Evolutionary conservation across 2,797 vertebrate genomes (phyloP).

Genomic region (Clarias laeviceps): DNA sequence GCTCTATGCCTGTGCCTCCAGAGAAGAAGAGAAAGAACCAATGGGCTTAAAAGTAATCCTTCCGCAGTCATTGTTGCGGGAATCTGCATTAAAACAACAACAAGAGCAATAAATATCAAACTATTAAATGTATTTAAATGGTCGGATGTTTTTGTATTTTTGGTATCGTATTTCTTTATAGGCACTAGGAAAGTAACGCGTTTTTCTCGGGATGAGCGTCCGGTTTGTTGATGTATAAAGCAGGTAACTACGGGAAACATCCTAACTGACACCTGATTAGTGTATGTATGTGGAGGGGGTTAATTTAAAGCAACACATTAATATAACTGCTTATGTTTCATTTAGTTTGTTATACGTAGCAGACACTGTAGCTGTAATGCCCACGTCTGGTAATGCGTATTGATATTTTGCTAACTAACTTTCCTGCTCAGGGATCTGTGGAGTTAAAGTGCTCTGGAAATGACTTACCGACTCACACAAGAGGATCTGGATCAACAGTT

Average conservation of each 20-base stretch:
- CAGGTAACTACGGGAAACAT: conserved; percentile 9
- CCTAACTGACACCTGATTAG: not conserved
- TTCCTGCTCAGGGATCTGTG: not conserved
- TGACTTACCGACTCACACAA: conserved; percentile 80
- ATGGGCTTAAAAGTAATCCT: conserved; percentile 37
- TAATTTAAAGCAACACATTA: not conserved
- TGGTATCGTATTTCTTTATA: not conserved
- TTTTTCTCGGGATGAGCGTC: not conserved
- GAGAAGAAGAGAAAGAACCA: conserved; percentile 40
- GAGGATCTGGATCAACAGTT: conserved; percentile 90
- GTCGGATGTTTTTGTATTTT: not conserved
- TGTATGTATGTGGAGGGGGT: not conserved
- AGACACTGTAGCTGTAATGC: not conserved
- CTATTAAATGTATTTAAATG: not conserved
- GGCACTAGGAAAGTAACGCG: not conserved
- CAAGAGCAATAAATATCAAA: not conserved
- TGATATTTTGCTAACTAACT: not conserved
- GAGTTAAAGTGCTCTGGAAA: conserved; percentile 53
- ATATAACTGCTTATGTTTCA: not conserved
- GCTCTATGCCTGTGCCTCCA: too few species aligned
- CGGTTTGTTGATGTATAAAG: not conserved
- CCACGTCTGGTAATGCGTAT: not conserved
- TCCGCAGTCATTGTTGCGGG: conserved; percentile 56
- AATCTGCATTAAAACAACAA: conserved; percentile 20
- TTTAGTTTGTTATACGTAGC: not conserved